Evolutionary conservation across 2,113 vertebrate species (phyloP), one percentile per base, ranked within the genome.

Genomic region (Macquaria australasica): DNA sequence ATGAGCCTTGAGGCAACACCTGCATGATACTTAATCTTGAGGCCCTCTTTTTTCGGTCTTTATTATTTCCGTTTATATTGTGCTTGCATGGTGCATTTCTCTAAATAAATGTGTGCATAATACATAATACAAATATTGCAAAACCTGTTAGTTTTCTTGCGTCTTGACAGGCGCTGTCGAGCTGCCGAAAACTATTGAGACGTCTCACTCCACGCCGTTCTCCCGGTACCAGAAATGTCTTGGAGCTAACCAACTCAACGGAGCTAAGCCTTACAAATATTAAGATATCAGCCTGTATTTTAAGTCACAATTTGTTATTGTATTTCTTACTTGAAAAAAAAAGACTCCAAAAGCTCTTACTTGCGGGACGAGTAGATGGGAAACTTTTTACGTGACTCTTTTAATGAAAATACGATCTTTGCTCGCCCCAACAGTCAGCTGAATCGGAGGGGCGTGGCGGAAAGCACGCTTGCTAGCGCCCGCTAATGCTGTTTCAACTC

Each of bases 401-500:
- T 18, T 8, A 0, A 0, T 0, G 0, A 73, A 72, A 85, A 87
- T 1, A 89, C 82, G 85, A 91, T 88, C 88, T 89, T 72, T 73
- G 83, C 14, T 75, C 14, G 8, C 25, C 7, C 55, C 58, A 55
- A 0, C 16, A 1, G 34, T 79, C 80, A 81, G 85, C 60, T 87
- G 77, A 72, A 5, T 11, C 4, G 0, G n/a, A 78, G 89, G 81
- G 88, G 88, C 89, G 91, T 85, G 86, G 72, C 50, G 8, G 59
- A 45, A 6, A 34, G 45, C 53, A 31, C 5, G 72, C 41, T 9
- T 16, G 71, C 76, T 63, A 55, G 28, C 86, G 21, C 0, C 55
- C 25, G 48, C 37, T 82, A 25, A 48, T n/a, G 67, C 51, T 37
- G 50, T 16, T 4, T n/a, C n/a, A 43, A 69, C 41, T n/a, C n/a